Conservation (phyloP, 2,888 invertebrate species). For the Drosophila mimica region DNA sequence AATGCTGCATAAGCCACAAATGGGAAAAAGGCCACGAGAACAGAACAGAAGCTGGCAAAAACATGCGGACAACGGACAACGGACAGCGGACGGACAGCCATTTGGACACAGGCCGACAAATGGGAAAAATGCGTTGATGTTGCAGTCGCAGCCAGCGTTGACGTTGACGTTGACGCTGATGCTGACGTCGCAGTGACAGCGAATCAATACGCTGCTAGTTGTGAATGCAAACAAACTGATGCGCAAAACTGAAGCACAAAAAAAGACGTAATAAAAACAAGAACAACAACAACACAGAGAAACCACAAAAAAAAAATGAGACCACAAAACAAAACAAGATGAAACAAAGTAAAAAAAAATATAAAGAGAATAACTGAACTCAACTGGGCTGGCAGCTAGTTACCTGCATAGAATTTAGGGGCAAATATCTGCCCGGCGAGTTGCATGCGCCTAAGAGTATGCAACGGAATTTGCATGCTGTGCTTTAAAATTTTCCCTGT, state of each 20-base stretch:
- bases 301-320: slow-evolving; percentile 35
- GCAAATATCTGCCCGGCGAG: slow-evolving; percentile 31
- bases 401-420: slow-evolving; percentile 45
- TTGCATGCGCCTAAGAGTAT: slow-evolving; percentile 59
- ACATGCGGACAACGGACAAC: slow-evolving; percentile 32
- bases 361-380: slow-evolving; percentile 27
- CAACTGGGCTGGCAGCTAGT: slow-evolving; percentile 8
- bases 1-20: slow-evolving; percentile 41
- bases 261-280: slow-evolving; percentile 8
- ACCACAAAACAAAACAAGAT: slow-evolving; percentile 39
- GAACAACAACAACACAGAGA: slow-evolving; percentile 42
- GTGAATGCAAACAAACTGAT: slow-evolving; percentile 51
- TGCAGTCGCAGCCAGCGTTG: slow-evolving; percentile 26
- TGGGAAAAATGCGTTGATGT: slow-evolving; percentile 63
- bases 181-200: slow-evolving; percentile 43
- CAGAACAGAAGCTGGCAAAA: slow-evolving; percentile 24
- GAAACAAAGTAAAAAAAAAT: slow-evolving; percentile 13
- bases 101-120: slow-evolving; percentile 56
- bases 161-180: slow-evolving; percentile 1
- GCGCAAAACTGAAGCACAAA: slow-evolving; percentile 33
- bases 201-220: slow-evolving; percentile 66
- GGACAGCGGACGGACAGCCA: slow-evolving; percentile 11
- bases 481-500: slow-evolving; percentile 38
- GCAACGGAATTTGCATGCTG: slow-evolving; percentile 52
- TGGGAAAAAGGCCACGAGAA: slow-evolving; percentile 15